A percentile compares a stretch with the other conserved stretches of the same genome.
phyloP scores from a whole-genome alignment of 2,797 vertebrate genomes.

The Austrolebias charrua region DNA sequence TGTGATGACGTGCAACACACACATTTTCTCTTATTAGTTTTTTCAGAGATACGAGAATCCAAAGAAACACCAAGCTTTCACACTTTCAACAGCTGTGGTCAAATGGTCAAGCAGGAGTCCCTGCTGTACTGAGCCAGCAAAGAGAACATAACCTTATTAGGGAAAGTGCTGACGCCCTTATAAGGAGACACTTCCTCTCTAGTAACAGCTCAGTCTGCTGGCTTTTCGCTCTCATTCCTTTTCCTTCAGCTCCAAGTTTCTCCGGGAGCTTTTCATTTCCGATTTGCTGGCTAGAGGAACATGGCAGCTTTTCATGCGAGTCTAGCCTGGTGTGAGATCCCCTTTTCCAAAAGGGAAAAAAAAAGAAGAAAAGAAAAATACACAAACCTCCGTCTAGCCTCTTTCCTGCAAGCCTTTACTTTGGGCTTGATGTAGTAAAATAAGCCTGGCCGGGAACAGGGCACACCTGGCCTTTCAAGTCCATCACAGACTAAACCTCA shows the following conservation, averaged over 20 bases:
- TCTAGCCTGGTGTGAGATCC: constrained; percentile 89
- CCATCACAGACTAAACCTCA: constrained; percentile 75
- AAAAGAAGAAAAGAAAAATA: constrained; percentile 73
- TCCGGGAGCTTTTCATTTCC: constrained; percentile 96
- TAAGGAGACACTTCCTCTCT: constrained; percentile 91
- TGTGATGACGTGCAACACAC: constrained; percentile 46
- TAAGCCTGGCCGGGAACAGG: constrained; percentile 76
- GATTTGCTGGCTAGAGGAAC: constrained; percentile 88
- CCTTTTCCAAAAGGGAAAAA: constrained; percentile 67
- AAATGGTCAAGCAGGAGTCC: constrained; percentile 50
- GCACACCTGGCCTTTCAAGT: constrained; percentile 86
- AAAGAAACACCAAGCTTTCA: constrained; percentile 18
- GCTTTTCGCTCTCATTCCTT: constrained; percentile 89
- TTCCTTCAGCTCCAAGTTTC: constrained; percentile 86
- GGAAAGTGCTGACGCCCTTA: constrained; percentile 84
- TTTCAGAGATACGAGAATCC: constrained; percentile 57
- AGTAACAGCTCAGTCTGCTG: constrained; percentile 89
- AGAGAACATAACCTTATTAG: constrained; percentile 78
- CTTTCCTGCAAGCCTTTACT: constrained; percentile 89
- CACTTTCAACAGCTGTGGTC: constrained; percentile 48
- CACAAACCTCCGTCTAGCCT: constrained; percentile 94
- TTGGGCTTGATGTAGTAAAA: constrained; percentile 89
- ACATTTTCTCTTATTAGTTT: constrained; percentile 31
- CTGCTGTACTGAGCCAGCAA: constrained; percentile 71
- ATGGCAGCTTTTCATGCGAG: constrained; percentile 88